A percentile compares a stretch with the other conserved stretches of the same genome.
These are phyloP conservation scores for Chaenodraco wilsoni DNA, from an alignment of 2,797 vertebrate genomes.

Conservation along the genomic window DNA sequence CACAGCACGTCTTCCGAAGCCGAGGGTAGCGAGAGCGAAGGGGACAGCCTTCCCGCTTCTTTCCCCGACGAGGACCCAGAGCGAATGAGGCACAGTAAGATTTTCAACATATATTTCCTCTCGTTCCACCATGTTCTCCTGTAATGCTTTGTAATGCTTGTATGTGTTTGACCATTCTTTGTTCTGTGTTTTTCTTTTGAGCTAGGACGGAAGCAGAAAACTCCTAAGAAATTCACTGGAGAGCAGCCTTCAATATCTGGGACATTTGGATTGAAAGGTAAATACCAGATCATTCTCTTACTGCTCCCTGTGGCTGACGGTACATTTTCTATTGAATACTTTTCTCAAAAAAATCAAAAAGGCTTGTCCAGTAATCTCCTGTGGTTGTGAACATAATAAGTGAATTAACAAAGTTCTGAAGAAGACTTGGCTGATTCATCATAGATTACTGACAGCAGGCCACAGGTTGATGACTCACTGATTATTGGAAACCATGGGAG, in stretches of 20 bases:
- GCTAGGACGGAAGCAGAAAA: constrained; percentile 99
- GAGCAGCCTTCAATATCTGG: constrained; percentile 98
- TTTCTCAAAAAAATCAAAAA: constrained; percentile 7
- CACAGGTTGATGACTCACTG: constrained; percentile 36
- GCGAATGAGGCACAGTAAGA: constrained; percentile 97
- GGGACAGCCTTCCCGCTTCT: constrained; percentile 76
- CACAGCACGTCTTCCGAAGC: constrained; percentile 75
- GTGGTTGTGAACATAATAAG: constrained; percentile 13
- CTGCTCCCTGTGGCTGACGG: not conserved
- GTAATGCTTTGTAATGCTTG: not conserved
- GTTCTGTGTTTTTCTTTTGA: constrained; percentile 84
- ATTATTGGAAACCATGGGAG: constrained; percentile 21
- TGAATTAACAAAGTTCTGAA: constrained; percentile 5
- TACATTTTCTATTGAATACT: constrained; percentile 5
- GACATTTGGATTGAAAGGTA: constrained; percentile 97
- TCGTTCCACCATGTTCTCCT: not conserved
- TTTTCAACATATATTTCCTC: constrained; percentile 29
- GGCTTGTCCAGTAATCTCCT: not conserved
- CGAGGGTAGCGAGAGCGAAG: constrained; percentile 81
- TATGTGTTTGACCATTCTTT: constrained; percentile 79
- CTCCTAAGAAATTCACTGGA: constrained; percentile 98
- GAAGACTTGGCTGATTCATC: constrained; percentile 25
- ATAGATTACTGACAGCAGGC: constrained; percentile 32
- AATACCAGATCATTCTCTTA: not conserved
- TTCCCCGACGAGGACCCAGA: constrained; percentile 92